phyloP scores from a whole-genome alignment of 2,797 vertebrate genomes.

The Cossypha niveicapilla region DNA sequence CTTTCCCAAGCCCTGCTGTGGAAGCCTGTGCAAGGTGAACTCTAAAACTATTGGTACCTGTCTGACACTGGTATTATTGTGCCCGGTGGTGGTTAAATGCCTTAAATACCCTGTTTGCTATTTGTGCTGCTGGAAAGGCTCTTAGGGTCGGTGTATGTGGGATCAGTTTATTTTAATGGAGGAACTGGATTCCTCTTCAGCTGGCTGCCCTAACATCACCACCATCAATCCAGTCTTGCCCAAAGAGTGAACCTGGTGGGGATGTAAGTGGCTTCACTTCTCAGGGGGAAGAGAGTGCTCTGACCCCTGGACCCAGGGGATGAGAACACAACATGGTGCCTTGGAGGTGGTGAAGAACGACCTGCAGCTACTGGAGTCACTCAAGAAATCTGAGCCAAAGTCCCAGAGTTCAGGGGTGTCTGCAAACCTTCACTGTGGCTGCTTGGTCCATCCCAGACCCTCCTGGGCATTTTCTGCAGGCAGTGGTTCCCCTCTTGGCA shows the following conservation, averaged over 20 bases:
- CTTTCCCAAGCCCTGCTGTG: accelerated
- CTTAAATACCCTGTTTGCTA: not conserved
- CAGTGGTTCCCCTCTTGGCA: accelerated
- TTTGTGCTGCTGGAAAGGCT: not conserved
- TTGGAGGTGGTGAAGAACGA: accelerated
- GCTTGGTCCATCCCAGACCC: not conserved
- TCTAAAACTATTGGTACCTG: accelerated
- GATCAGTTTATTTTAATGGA: not conserved
- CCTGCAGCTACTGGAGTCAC: accelerated
- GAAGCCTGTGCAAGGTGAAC: not conserved
- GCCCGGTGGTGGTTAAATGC: not conserved
- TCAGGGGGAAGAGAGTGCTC: not conserved
- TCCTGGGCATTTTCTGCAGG: not conserved
- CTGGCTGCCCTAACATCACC: accelerated
- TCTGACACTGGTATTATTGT: accelerated
- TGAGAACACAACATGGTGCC: accelerated
- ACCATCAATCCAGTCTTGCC: accelerated
- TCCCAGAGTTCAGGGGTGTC: accelerated
- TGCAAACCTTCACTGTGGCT: accelerated
- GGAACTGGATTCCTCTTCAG: not conserved
- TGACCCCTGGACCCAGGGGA: accelerated
- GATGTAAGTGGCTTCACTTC: not conserved
- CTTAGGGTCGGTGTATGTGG: accelerated
- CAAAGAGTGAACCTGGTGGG: not conserved
- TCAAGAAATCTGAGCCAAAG: not conserved